Conservation (phyloP, 2,113 vertebrate genomes). For the human (Homo sapiens) region GRCh38 chr5:16464001-16464500, state of each 20-base stretch:
- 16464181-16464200: not conserved
- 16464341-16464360: not conserved
- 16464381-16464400: not conserved
- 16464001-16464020: not conserved
- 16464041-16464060: not conserved
- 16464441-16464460: not conserved
- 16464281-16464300: not conserved
- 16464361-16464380: not conserved
- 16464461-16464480: not conserved
- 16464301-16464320: not conserved
- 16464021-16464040: not conserved
- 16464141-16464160: not conserved
- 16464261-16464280: not conserved
- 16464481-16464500: not conserved
- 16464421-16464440: not conserved
- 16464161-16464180: not conserved
- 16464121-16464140: not conserved
- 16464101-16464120: not conserved
- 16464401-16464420: not conserved
- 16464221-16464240: not conserved
- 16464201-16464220: not conserved
- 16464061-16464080: not conserved
- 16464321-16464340: not conserved
- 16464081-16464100: not conserved
- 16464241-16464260: not conserved